phyloP scores from a whole-genome alignment of 2,888 invertebrate species.

The Platycnemis pennipes region DNA sequence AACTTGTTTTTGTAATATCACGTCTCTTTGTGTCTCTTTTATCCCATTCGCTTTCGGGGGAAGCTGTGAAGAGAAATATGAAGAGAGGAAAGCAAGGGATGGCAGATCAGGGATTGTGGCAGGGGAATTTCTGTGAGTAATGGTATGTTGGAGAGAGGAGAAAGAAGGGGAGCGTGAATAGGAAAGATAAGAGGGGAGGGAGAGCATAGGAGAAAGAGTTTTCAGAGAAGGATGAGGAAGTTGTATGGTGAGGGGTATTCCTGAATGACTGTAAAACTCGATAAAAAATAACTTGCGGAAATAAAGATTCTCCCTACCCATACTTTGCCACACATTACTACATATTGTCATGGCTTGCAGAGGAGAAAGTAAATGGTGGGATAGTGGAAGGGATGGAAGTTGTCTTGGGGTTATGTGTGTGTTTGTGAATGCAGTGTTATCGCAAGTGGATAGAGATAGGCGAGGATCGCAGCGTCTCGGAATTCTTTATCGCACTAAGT shows the following conservation, averaged over 20 bases:
- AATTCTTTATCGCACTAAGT: background rate
- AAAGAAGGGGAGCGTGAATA: background rate
- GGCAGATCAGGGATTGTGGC: background rate
- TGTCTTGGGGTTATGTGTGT: too few species aligned
- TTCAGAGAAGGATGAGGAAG: background rate
- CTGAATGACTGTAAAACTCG: background rate
- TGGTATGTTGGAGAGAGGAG: background rate
- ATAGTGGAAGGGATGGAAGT: background rate
- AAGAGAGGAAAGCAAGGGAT: background rate
- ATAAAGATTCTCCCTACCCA: conserved; percentile 25
- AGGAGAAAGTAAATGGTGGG: background rate
- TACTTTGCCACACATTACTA: conserved; percentile 33
- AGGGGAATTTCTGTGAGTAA: background rate
- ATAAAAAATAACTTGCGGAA: conserved; percentile 46
- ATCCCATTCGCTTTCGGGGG: background rate
- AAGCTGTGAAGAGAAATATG: background rate
- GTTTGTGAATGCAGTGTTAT: too few species aligned
- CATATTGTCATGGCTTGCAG: conserved; percentile 38
- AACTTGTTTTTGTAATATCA: conserved; percentile 2
- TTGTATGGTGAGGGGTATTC: background rate
- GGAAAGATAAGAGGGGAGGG: background rate
- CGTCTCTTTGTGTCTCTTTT: background rate
- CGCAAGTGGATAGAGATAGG: background rate
- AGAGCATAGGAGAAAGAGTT: background rate
- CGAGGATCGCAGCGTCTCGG: background rate